Conservation (phyloP, 2,113 vertebrate species). For the Gallinago jamesoni region DNA sequence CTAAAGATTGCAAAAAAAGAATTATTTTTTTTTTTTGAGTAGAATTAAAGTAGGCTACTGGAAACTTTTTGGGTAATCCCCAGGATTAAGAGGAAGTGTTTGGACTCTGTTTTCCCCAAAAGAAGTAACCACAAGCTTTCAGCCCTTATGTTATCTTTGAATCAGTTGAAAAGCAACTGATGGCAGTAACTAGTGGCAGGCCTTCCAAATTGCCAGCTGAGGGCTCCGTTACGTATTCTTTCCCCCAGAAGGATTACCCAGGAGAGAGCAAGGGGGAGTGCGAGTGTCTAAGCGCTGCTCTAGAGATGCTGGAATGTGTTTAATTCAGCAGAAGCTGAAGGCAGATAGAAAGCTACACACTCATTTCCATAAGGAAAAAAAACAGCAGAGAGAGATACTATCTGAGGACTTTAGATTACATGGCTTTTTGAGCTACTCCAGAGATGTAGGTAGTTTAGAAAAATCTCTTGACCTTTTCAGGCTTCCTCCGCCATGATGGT, state of each 20-base stretch:
- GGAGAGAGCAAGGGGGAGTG: background rate
- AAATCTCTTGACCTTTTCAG: conserved; percentile 63
- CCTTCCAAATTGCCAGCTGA: conserved; percentile 1
- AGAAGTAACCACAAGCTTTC: background rate
- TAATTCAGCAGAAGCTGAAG: conserved; percentile 58
- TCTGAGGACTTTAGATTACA: background rate
- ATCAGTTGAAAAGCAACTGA: conserved; percentile 23
- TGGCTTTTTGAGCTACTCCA: conserved; percentile 11
- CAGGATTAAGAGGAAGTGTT: background rate
- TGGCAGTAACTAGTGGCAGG: conserved; percentile 18
- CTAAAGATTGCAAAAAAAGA: background rate
- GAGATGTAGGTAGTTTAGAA: conserved; percentile 27
- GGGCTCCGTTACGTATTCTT: conserved; percentile 9
- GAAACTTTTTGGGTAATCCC: background rate
- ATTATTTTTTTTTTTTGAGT: background rate
- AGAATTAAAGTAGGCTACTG: background rate
- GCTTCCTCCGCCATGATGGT: conserved; percentile 24
- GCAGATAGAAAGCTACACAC: background rate
- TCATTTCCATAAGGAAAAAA: background rate
- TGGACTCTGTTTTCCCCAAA: background rate
- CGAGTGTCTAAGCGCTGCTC: conserved; percentile 11
- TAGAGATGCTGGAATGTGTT: conserved; percentile 24
- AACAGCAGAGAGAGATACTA: background rate
- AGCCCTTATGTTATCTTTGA: conserved; percentile 1
- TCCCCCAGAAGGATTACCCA: conserved; percentile 11